These are phyloP conservation scores for Dione vanillae DNA, from an alignment of 2,888 invertebrate species.

Conservation along the genomic window DNA sequence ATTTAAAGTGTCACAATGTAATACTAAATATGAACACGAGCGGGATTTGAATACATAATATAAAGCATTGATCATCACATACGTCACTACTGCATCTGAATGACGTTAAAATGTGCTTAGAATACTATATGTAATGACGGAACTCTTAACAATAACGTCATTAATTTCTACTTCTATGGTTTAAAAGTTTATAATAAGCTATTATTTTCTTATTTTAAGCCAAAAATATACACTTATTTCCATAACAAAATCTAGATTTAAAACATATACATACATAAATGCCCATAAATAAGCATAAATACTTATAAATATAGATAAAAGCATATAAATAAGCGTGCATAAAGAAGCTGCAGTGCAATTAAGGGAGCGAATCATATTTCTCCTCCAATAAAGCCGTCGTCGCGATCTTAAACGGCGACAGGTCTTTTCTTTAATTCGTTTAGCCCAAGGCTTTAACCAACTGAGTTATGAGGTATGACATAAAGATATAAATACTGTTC, in stretches of 20 bases:
- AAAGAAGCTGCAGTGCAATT: conserved; percentile 35
- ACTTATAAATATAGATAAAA: not conserved
- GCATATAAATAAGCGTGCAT: conserved; percentile 15
- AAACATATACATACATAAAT: too few species aligned
- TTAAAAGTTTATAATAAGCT: too few species aligned
- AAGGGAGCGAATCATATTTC: conserved; percentile 46
- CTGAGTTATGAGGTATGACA: conserved; percentile 49
- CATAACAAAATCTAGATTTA: not conserved
- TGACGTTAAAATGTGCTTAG: not conserved
- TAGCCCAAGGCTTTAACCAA: conserved; percentile 42
- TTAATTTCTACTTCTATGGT: too few species aligned
- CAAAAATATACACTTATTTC: too few species aligned
- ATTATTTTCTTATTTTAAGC: too few species aligned
- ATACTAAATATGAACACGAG: not conserved
- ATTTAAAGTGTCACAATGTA: not conserved
- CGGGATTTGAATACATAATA: not conserved
- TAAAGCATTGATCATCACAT: not conserved
- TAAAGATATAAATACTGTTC: conserved; percentile 47
- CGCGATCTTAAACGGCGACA: conserved; percentile 43
- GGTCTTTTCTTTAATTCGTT: conserved; percentile 41
- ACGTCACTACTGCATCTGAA: not conserved
- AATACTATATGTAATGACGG: not conserved
- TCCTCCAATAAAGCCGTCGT: conserved; percentile 47
- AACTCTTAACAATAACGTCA: too few species aligned
- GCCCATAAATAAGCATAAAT: not conserved